A percentile compares a stretch with the other conserved stretches of the same genome.
phyloP scores from a whole-genome alignment of 2,888 invertebrate genomes.

The Sabellastarte sp. region DNA sequence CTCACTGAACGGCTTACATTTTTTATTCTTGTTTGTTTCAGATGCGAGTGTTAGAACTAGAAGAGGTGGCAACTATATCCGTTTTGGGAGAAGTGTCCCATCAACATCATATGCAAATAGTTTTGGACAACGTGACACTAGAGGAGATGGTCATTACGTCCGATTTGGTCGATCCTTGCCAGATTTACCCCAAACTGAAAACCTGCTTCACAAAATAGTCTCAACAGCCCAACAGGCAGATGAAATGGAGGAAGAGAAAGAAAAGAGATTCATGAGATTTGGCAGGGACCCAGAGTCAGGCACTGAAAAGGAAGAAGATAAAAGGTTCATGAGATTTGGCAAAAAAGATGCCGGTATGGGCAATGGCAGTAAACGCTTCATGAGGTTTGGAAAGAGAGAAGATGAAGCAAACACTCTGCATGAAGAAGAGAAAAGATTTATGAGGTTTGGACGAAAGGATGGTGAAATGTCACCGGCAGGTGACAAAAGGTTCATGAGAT shows the following conservation, averaged over 20 bases:
- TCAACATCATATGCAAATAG: not conserved
- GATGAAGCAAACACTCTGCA: no score
- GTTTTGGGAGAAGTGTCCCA: slow-evolving; percentile 8
- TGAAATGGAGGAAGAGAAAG: not conserved
- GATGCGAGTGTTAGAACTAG: slow-evolving; percentile 2
- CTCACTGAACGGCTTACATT: no score
- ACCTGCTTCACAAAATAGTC: no score
- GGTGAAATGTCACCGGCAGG: not conserved
- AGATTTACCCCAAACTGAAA: no score
- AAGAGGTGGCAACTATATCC: slow-evolving; percentile 16
- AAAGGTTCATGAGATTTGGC: slow-evolving; percentile 15
- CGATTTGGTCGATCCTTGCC: slow-evolving; percentile 7
- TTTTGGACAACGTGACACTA: slow-evolving; percentile 2
- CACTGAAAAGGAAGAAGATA: not conserved
- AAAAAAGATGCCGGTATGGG: not conserved
- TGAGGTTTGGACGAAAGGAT: not conserved
- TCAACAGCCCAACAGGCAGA: not conserved
- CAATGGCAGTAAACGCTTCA: not conserved
- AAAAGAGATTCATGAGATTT: slow-evolving; percentile 2
- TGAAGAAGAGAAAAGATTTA: slow-evolving; percentile 1
- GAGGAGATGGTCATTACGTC: slow-evolving; percentile 3
- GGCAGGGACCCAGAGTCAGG: not conserved
- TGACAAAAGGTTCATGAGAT: slow-evolving; percentile 11
- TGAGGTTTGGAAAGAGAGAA: slow-evolving; percentile 1
- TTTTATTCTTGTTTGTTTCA: no score